Base-by-base conservation (phyloP, 1,140 invertebrate species). In the Agrilus planipennis region DNA sequence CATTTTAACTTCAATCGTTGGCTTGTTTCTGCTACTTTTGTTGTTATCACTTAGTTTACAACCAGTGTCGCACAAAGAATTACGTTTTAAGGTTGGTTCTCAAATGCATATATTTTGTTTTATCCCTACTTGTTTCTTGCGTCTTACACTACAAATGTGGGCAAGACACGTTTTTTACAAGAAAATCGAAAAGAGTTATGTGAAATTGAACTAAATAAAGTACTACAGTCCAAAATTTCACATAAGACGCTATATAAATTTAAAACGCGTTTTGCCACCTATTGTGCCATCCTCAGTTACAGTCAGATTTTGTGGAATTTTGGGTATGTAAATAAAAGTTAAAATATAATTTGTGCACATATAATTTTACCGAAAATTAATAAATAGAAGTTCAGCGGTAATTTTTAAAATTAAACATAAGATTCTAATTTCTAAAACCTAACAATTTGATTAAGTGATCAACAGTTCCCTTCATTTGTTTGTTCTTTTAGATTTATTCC, bases 41-140 rank as follows among this genome's bases (percentile, higher is more conserved):
- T 30, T 67, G 28, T 38, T 62, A 18, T 61, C 62, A 11, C 54
- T 71, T 15, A 54, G 57, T 27, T 53, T 65, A 21, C 70, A 71
- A 44, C 70, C 70, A 11, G 49, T 52, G n/a, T 56, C 64, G 38
- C 46, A 58, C 15, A 39, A 48, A 17, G 46, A 63, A 27, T 41
- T 70, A 22, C 50, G 63, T 25, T 71, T 71, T 42, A 71, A 68
- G 54, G 69, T 71, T 55, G 38, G 17, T 38, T 37, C 28, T 15
- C 16, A 4, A 9, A 12, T 10, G 11, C 11, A 17, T 7, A 35
- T 17, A 35, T 20, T 6, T 6, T 39, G 15, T 39, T 3, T 15
- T 39, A 19, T 16, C 38, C 28, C 28, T 5, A 19, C 20, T 20
- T 34, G 19, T 11, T 17, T 32, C 17, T n/a, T 12, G n/a, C n/a